A percentile compares a stretch with the other conserved stretches of the same genome.
phyloP scores from a whole-genome alignment of 2,888 invertebrate genomes.

The Diarsia dahlii region DNA sequence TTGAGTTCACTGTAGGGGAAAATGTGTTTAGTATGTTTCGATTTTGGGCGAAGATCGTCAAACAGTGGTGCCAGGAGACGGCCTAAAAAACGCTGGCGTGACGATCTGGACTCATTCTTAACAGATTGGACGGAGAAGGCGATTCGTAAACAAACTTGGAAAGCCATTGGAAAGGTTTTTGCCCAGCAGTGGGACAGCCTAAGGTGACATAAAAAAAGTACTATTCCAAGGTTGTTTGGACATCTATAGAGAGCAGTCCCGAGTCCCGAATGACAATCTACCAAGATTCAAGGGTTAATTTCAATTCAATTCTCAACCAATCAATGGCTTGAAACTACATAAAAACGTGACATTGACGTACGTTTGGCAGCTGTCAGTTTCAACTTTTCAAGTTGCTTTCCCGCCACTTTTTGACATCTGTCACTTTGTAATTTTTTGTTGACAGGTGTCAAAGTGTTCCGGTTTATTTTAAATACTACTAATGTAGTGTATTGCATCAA shows the following conservation, averaged over 20 bases:
- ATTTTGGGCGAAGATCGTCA: no score
- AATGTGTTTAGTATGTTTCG: background rate
- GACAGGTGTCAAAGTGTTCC: background rate
- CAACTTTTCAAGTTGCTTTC: background rate
- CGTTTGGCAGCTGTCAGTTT: background rate
- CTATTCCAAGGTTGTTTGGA: background rate
- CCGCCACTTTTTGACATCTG: background rate
- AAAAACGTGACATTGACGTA: background rate
- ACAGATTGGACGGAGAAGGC: no score
- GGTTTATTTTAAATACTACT: background rate
- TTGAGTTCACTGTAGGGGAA: constrained; percentile 92
- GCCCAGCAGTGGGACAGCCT: no score
- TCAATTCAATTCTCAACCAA: background rate
- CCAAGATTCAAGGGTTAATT: no score
- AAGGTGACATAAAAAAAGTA: background rate
- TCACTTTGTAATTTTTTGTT: background rate
- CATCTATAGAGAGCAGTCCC: no score
- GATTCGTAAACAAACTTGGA: no score
- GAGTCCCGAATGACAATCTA: no score
- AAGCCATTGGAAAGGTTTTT: no score
- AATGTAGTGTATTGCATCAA: background rate
- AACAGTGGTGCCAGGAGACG: no score
- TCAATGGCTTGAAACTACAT: no score
- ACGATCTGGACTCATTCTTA: no score
- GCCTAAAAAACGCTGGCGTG: no score